Evolutionary conservation across 1,140 invertebrate species (phyloP).

Genomic region (Cotesia typhae): DNA sequence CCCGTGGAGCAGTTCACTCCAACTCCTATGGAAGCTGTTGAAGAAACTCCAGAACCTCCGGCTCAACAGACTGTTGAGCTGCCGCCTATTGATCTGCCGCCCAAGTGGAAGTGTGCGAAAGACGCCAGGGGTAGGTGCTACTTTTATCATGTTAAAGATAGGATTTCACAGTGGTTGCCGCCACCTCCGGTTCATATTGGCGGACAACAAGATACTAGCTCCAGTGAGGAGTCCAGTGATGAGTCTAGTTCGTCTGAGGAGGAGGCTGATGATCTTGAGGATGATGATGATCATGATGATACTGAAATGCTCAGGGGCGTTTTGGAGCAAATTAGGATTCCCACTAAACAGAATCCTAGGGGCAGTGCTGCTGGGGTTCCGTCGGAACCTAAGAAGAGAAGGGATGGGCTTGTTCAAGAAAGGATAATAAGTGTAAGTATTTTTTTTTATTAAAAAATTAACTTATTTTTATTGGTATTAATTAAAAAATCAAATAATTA

Average conservation of each 20-base stretch:
- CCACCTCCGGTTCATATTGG: conserved; percentile 71
- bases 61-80: conserved; percentile 46
- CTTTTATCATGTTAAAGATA: conserved; percentile 88
- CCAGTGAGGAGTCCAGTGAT: conserved; percentile 66
- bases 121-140: conserved; percentile 85
- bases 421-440: conserved; percentile 75
- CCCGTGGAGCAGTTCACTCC: conserved; percentile 28
- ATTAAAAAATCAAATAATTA: no score
- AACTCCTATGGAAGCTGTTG: conserved; percentile 28
- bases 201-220: conserved; percentile 62
- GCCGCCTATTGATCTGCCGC: conserved; percentile 77
- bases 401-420: conserved; percentile 72
- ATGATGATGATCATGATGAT: conserved; percentile 45
- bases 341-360: conserved; percentile 9
- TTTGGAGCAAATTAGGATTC: conserved; percentile 4
- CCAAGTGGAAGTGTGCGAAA: conserved; percentile 85
- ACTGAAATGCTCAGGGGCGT: conserved; percentile 13
- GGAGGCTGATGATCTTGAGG: conserved; percentile 66
- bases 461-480: no score
- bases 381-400: conserved; percentile 55
- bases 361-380: neutral
- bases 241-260: conserved; percentile 65
- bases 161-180: conserved; percentile 88
- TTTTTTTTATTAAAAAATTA: neutral
- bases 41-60: conserved; percentile 39